These are phyloP conservation scores for Diploptera punctata DNA, from an alignment of 2,888 invertebrate genomes.

Conservation along the genomic window DNA sequence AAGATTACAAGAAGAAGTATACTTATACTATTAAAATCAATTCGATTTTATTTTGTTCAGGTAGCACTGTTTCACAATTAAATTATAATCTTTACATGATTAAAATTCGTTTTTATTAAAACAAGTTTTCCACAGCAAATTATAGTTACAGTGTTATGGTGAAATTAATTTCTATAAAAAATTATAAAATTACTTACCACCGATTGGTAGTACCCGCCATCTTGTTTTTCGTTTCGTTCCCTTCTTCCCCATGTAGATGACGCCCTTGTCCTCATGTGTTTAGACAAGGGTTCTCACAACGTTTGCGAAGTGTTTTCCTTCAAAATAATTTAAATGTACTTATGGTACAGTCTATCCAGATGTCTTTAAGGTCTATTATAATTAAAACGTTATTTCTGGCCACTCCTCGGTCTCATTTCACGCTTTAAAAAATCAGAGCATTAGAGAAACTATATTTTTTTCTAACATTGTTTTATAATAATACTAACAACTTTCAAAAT, in stretches of 20 bases:
- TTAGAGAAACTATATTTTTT: too few relatives aligned
- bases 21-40: too few relatives aligned
- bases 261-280: slow-evolving; percentile 36
- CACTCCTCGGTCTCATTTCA: not conserved
- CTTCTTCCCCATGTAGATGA: slow-evolving; percentile 63
- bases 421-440: not conserved
- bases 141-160: too few relatives aligned
- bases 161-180: too few relatives aligned
- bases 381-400: not conserved
- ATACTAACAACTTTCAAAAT: too few relatives aligned
- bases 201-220: slow-evolving; percentile 67
- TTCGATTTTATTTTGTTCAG: too few relatives aligned
- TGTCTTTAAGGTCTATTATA: not conserved
- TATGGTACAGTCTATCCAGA: not conserved
- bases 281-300: slow-evolving; percentile 16
- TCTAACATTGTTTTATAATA: too few relatives aligned
- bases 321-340: not conserved
- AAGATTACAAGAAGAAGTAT: too few relatives aligned
- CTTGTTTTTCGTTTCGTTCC: slow-evolving; percentile 63
- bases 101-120: too few relatives aligned
- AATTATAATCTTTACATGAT: too few relatives aligned
- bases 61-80: too few relatives aligned
- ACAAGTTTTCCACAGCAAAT: too few relatives aligned
- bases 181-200: slow-evolving; percentile 59
- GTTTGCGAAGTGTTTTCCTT: not conserved